Evolutionary conservation across 1,140 invertebrate species (phyloP), one percentile per base, ranked within the genome.

Genomic region (Patella vulgata): DNA sequence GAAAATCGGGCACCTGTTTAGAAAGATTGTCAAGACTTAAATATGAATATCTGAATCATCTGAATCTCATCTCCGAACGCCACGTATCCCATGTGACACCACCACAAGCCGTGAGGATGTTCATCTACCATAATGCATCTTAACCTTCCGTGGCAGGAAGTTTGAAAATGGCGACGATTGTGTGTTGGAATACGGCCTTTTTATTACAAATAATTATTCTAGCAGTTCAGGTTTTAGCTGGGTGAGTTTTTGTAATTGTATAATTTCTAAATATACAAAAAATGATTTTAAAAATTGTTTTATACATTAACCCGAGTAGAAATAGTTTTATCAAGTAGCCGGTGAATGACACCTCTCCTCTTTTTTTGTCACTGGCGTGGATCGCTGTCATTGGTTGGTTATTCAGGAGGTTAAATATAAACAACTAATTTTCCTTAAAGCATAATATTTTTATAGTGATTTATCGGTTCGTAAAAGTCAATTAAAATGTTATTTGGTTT

Each of bases 121-220:
- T n/a, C n/a, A n/a, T 36, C 33, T 14, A 5, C 33, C 33, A 36
- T 5, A 36, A 36, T 36, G 33, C 33, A 36, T 36, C 33, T 36
- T 36, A 36, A 36, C 33, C 33, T 36, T 8, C 33, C 33, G 21
- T 48, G 19, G 8, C 31, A 33, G 59, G 43, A 61, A 66, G 53
- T 61, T 59, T 70, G 74, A 77, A 75, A 27, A 80, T 80, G 78
- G 78, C 78, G 69, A 69, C 75, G 47, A 46, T 63, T 46, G 62
- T 67, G 46, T n/a, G 54, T 12, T 66, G 64, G 55, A 51, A 47
- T 30, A 44, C 69, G 43, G n/a, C 75, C 27, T 36, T 47, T n/a
- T 30, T 62, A 3, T 71, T 59, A 50, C 33, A 36, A 36, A 55
- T 78, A 60, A 60, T 74, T 31, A 14, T 77, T 30, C 23, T 77